Evolutionary conservation across 2,888 invertebrate genomes (phyloP), one percentile per base, ranked within the genome.

Genomic region (Pandemis heparana): DNA sequence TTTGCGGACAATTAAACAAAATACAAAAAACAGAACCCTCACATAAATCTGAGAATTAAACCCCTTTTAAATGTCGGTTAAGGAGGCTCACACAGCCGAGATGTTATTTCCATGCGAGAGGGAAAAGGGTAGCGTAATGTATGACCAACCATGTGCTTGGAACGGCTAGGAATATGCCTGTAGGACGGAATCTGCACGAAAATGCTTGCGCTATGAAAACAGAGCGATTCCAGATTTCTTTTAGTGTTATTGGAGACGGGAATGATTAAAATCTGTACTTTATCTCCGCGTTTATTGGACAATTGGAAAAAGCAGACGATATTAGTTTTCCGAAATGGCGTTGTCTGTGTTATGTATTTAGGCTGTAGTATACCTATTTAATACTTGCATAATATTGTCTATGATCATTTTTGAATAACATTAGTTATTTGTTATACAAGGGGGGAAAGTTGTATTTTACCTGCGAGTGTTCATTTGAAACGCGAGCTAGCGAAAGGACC

Each of bases 31-130:
- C 68, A 48, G 73, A 73, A 68, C 67, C 68, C 73, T 8, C 48
- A 6, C 73, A 64, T 73, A 73, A 73, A 73, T 73, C 73, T 41
- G 48, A 18, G 59, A 63, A 69, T 69, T 69, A 73, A 72, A 51
- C 59, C 48, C 63, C 62, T 46, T 67, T 73, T 73, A 73, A 73
- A 69, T 5, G 63, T 46, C 41, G 59, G 68, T 69, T 69, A 73
- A 73, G 73, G 59, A 66, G 39, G 16, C 18, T 10, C 12, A 23
- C 68, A 5, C 62, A 38, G 41, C 71, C 65, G 38, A 62, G 67
- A 67, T 66, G 66, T 70, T 70, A 63, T 68, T 48, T 63, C 61
- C 48, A 59, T 46, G 56, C 53, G 41, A 23, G 53, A 59, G 67
- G 23, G 59, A 48, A 23, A 68, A 56, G 61, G 72, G 14, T 39